phyloP scores from a whole-genome alignment of 1,140 invertebrate genomes.

The Heterodera schachtii region DNA sequence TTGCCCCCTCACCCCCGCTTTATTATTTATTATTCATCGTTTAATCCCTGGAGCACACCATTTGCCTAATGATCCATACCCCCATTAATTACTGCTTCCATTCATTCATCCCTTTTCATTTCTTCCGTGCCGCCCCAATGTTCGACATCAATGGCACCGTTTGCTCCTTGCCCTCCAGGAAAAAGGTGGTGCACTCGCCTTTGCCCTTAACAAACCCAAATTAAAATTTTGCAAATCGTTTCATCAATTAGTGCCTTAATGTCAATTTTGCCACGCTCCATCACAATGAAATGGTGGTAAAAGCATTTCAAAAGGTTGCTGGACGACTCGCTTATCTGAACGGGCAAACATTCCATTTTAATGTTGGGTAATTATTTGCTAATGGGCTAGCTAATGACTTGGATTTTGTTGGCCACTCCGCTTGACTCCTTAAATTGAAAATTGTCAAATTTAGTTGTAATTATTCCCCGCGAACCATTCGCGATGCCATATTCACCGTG shows the following conservation, averaged over 20 bases:
- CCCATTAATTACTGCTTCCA: background rate
- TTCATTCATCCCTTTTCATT: conserved; percentile 7
- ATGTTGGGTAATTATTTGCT: conserved; percentile 1
- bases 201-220: conserved; percentile 46
- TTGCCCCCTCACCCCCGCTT: background rate
- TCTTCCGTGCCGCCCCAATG: conserved; percentile 17
- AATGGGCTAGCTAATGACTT: conserved; percentile 35
- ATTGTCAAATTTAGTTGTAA: background rate
- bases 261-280: conserved; percentile 61
- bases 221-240: conserved; percentile 31
- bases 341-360: background rate
- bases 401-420: conserved; percentile 52
- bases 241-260: conserved; percentile 48
- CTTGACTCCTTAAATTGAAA: conserved; percentile 18
- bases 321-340: conserved; percentile 60
- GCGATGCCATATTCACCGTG: conserved; percentile 57
- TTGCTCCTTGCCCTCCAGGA: conserved; percentile 59
- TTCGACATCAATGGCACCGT: background rate
- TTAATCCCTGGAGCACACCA: background rate
- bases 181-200: conserved; percentile 59
- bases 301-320: conserved; percentile 63
- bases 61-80: background rate
- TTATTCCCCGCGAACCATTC: conserved; percentile 56
- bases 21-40: background rate
- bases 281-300: conserved; percentile 57